These are phyloP conservation scores for Dryas iulia DNA, from an alignment of 1,140 invertebrate genomes.

Conservation along the genomic window DNA sequence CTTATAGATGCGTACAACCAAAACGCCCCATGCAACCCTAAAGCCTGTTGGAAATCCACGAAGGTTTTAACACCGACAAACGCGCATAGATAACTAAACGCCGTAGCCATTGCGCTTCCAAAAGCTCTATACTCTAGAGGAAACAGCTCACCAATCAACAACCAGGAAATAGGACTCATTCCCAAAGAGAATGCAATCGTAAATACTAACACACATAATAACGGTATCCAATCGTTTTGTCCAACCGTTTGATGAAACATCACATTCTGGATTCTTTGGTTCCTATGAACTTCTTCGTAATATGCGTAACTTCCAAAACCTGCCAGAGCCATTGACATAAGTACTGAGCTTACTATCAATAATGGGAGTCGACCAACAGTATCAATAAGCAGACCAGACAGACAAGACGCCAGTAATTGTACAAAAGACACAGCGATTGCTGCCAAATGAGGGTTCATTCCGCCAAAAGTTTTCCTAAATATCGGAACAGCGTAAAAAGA, in stretches of 20 bases:
- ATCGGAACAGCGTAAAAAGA: constrained; percentile 92
- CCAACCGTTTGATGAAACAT: constrained; percentile 76
- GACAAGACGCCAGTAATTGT: constrained; percentile 88
- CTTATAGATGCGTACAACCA: constrained; percentile 94
- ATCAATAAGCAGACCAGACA: constrained; percentile 90
- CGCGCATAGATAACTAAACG: constrained; percentile 93
- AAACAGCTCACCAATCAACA: constrained; percentile 95
- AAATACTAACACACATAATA: constrained; percentile 90
- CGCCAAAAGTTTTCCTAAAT: constrained; percentile 89
- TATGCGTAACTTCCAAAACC: constrained; percentile 91
- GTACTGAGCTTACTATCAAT: constrained; percentile 88
- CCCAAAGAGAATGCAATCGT: constrained; percentile 93
- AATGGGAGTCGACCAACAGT: constrained; percentile 90
- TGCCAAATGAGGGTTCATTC: constrained; percentile 91
- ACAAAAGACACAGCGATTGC: constrained; percentile 91
- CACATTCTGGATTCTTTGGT: constrained; percentile 76
- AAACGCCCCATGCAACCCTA: constrained; percentile 92
- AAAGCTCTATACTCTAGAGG: constrained; percentile 91
- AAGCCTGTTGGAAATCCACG: constrained; percentile 88
- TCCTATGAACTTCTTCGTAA: constrained; percentile 83
- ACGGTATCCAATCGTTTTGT: constrained; percentile 89
- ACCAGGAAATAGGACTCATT: constrained; percentile 95
- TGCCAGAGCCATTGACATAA: constrained; percentile 91
- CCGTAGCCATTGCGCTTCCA: constrained; percentile 91
- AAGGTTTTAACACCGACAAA: constrained; percentile 96